A percentile compares a stretch with the other conserved stretches of the same genome.
These are phyloP conservation scores for Scomberomorus guttatus DNA, from an alignment of 2,797 vertebrate species.

Conservation along the genomic window DNA sequence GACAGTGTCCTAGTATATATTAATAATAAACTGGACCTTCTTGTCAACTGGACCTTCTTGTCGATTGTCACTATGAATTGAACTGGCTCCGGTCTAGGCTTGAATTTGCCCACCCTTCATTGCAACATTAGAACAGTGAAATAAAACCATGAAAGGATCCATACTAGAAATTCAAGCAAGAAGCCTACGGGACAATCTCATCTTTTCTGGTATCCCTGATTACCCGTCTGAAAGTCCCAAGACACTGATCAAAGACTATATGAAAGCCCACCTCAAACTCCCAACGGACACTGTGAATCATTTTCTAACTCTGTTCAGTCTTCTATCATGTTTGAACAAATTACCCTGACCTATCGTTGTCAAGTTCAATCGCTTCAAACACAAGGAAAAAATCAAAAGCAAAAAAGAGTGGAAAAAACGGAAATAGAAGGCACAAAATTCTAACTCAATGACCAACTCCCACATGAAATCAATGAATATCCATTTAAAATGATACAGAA, in stretches of 20 bases:
- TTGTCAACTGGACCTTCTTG: not conserved
- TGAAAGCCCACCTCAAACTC: constrained; percentile 25
- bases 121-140: not conserved
- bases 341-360: constrained; percentile 12
- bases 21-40: not conserved
- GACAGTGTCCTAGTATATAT: not conserved
- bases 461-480: not conserved
- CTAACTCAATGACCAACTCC: not conserved
- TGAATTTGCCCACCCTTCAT: not conserved
- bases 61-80: not conserved
- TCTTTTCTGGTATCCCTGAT: constrained; percentile 23
- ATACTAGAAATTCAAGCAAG: constrained; percentile 20
- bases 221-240: constrained; percentile 15
- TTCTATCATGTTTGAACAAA: constrained; percentile 28
- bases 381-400: constrained; percentile 4
- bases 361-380: constrained; percentile 28
- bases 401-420: not conserved
- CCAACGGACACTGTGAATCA: constrained; percentile 20
- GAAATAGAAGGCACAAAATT: not conserved
- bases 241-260: constrained; percentile 56
- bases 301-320: constrained; percentile 13
- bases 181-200: constrained; percentile 20
- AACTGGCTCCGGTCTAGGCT: not conserved
- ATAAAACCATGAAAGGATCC: constrained; percentile 11
- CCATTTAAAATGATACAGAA: not conserved